phyloP scores from a whole-genome alignment of 1,140 invertebrate genomes.

The Drosophila nasuta region DNA sequence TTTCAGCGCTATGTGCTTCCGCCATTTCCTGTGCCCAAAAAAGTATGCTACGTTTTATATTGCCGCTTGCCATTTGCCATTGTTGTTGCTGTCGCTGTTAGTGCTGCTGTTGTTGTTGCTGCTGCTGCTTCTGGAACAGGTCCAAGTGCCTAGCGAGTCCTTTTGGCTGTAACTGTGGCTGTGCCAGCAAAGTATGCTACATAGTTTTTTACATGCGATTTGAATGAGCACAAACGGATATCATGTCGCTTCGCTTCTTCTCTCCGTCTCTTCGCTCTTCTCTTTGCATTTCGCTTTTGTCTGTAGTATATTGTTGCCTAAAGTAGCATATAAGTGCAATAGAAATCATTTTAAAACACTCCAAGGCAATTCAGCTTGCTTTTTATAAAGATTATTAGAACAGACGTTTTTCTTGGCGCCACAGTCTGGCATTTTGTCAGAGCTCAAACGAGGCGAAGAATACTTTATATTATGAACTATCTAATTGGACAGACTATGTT shows the following conservation, averaged over 20 bases:
- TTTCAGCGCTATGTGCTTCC: conserved; percentile 72
- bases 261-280: too few species aligned
- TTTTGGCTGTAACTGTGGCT: conserved; percentile 28
- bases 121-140: conserved; percentile 62
- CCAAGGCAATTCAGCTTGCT: conserved; percentile 51
- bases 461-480: conserved; percentile 32
- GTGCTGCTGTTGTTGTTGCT: conserved; percentile 31
- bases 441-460: background rate
- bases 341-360: conserved; percentile 80
- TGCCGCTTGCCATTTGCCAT: conserved; percentile 28
- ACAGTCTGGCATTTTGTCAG: conserved; percentile 43
- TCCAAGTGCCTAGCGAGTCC: conserved; percentile 61
- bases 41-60: conserved; percentile 42
- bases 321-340: conserved; percentile 71
- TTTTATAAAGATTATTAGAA: conserved; percentile 58
- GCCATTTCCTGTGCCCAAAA: conserved; percentile 26
- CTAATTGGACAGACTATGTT: background rate
- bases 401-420: conserved; percentile 59
- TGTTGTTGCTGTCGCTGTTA: conserved; percentile 26
- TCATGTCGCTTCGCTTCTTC: conserved; percentile 50
- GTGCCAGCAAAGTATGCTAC: conserved; percentile 65
- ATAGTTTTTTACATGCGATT: conserved; percentile 81
- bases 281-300: conserved; percentile 24
- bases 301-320: conserved; percentile 37
- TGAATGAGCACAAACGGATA: conserved; percentile 80